A percentile compares a stretch with the other conserved stretches of the same genome.
Conservation (phyloP, 2,797 vertebrate species). For the Limosa lapponica region DNA sequence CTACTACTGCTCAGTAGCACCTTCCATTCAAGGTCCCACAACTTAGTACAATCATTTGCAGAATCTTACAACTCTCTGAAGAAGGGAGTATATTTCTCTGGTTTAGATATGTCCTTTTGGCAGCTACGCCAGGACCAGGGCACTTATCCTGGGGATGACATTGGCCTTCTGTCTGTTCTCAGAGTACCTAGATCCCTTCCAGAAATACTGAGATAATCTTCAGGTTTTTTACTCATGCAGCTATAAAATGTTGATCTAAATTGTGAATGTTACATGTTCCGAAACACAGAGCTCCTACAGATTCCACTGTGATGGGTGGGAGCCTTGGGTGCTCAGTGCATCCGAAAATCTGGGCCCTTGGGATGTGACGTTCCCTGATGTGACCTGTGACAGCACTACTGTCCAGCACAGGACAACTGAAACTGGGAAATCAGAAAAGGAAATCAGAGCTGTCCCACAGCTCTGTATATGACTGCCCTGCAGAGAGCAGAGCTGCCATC, state of each 20-base stretch:
- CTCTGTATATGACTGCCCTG: background rate
- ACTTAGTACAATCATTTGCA: background rate
- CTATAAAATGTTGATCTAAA: background rate
- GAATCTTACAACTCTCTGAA: background rate
- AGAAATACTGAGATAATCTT: background rate
- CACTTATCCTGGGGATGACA: background rate
- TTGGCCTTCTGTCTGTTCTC: background rate
- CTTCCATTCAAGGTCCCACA: background rate
- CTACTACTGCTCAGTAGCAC: background rate
- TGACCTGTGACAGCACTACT: background rate
- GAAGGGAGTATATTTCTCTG: background rate
- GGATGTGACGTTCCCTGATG: background rate
- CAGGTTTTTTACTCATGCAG: background rate
- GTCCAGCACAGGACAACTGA: accelerated
- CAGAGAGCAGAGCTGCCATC: background rate
- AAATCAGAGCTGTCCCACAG: background rate
- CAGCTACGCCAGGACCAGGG: background rate
- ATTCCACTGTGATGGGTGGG: background rate
- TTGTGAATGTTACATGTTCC: background rate
- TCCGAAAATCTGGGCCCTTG: background rate
- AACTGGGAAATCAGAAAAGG: background rate
- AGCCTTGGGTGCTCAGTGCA: background rate
- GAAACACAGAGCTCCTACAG: background rate
- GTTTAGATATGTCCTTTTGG: background rate
- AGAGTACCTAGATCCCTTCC: background rate